A percentile compares a stretch with the other conserved stretches of the same genome.
These are phyloP conservation scores for Andrena flavipes DNA, from an alignment of 2,888 invertebrate genomes.

Conservation along the genomic window DNA sequence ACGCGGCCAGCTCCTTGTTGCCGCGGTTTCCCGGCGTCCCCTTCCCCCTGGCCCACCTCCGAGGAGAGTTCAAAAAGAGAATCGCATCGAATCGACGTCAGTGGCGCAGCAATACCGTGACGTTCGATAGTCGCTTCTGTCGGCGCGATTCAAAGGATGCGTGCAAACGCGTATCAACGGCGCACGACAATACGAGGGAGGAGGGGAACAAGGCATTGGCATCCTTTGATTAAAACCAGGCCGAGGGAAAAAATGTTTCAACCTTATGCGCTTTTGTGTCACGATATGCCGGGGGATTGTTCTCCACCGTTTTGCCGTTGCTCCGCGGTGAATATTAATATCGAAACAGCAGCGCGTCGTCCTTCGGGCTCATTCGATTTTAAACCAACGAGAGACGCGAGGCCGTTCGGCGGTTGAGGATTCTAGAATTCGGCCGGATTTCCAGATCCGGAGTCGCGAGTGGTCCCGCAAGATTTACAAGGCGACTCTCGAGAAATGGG, in stretches of 20 bases:
- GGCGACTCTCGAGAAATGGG: no score
- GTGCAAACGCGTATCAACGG: slow-evolving; percentile 50
- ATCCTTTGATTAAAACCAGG: slow-evolving; percentile 52
- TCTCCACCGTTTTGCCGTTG: not conserved
- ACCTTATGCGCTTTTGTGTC: slow-evolving; percentile 45
- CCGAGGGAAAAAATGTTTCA: slow-evolving; percentile 42
- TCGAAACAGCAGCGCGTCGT: not conserved
- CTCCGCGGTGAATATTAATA: slow-evolving; percentile 29
- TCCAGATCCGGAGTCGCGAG: no score
- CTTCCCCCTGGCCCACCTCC: slow-evolving; percentile 1
- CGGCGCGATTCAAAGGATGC: slow-evolving; percentile 54
- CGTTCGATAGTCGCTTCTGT: slow-evolving; percentile 66
- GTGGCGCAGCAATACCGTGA: slow-evolving; percentile 42
- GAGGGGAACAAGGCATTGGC: slow-evolving; percentile 25
- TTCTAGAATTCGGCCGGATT: no score
- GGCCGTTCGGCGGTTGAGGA: not conserved
- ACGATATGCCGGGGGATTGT: not conserved
- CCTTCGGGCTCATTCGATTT: not conserved
- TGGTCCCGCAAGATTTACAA: no score
- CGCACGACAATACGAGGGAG: slow-evolving; percentile 26
- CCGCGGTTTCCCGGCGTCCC: slow-evolving; percentile 33
- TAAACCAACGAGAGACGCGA: not conserved
- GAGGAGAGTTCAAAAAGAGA: slow-evolving; percentile 55
- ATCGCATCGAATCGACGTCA: slow-evolving; percentile 59
- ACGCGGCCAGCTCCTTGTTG: slow-evolving; percentile 36